Conservation (phyloP, 2,888 invertebrate genomes). For the Epinotia brunnichana region DNA sequence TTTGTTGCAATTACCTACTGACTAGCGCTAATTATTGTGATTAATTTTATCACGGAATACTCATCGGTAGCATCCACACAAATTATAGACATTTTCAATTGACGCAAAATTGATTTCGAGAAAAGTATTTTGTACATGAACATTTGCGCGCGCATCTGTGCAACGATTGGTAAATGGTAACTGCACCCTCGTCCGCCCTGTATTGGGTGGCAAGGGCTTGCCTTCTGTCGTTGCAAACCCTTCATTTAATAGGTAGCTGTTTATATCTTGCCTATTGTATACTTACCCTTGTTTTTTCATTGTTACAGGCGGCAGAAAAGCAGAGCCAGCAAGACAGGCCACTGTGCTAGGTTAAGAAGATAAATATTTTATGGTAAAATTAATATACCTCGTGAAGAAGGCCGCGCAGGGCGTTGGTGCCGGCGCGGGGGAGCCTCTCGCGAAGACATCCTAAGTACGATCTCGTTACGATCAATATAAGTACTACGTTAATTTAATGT, state of each 20-base stretch:
- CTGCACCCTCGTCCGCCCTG: conserved; percentile 54
- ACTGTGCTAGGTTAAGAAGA: conserved; percentile 72
- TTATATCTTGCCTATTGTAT: conserved; percentile 40
- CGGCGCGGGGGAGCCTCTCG: conserved; percentile 61
- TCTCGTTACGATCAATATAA: conserved; percentile 82
- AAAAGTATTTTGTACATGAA: conserved; percentile 49
- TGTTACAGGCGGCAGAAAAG: conserved; percentile 87
- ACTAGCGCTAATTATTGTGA: conserved; percentile 61
- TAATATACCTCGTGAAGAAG: conserved; percentile 68
- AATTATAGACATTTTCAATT: background rate
- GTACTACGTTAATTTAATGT: conserved; percentile 71
- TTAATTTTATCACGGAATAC: conserved; percentile 47
- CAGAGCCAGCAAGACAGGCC: conserved; percentile 85
- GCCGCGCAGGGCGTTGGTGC: conserved; percentile 52
- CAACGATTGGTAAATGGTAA: conserved; percentile 72
- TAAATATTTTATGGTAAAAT: conserved; percentile 74
- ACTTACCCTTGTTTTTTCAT: conserved; percentile 63
- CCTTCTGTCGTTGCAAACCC: conserved; percentile 58
- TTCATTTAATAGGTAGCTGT: conserved; percentile 49
- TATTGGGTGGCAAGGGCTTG: conserved; percentile 55
- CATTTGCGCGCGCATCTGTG: conserved; percentile 76
- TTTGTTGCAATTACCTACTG: conserved; percentile 70
- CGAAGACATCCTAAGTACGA: conserved; percentile 81
- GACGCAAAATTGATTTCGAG: background rate
- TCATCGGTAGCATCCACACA: background rate